Conservation (phyloP, 2,113 vertebrate genomes). For the Sceloporus tristichus region DNA sequence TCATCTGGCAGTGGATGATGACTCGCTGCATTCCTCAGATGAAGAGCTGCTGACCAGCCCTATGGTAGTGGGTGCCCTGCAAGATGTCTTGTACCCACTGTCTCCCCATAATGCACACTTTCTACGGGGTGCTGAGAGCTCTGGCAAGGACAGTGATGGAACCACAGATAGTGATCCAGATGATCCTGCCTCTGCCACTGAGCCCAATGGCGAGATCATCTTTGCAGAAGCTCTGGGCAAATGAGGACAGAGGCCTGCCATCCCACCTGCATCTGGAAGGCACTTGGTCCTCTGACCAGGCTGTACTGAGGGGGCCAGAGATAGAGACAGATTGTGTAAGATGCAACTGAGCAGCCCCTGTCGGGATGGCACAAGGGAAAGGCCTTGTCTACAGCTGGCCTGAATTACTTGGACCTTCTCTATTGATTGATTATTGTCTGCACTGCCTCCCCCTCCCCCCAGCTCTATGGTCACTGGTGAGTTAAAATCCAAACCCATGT, state of each 20-base stretch:
- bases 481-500: slow-evolving; percentile 39
- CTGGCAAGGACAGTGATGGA: slow-evolving; percentile 89
- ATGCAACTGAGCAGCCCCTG: neutral
- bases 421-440: slow-evolving; percentile 27
- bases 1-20: slow-evolving; percentile 86
- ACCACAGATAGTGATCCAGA: slow-evolving; percentile 88
- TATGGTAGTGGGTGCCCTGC: slow-evolving; percentile 81
- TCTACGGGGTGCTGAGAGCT: slow-evolving; percentile 72
- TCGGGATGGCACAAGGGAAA: neutral
- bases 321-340: neutral
- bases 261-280: neutral
- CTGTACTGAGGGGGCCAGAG: neutral
- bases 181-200: slow-evolving; percentile 51
- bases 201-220: slow-evolving; percentile 30
- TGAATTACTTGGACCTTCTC: slow-evolving; percentile 18
- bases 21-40: slow-evolving; percentile 91
- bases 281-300: neutral
- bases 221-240: slow-evolving; percentile 49
- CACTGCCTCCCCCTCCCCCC: slow-evolving; percentile 35
- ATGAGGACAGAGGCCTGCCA: slow-evolving; percentile 3
- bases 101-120: slow-evolving; percentile 79
- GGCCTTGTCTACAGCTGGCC: slow-evolving; percentile 4
- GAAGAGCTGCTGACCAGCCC: slow-evolving; percentile 89
- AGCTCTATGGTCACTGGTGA: slow-evolving; percentile 32
- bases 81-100: slow-evolving; percentile 79